These are phyloP conservation scores for Ptilorrhoa leucosticta DNA, from an alignment of 2,113 vertebrate species.

Conservation along the genomic window DNA sequence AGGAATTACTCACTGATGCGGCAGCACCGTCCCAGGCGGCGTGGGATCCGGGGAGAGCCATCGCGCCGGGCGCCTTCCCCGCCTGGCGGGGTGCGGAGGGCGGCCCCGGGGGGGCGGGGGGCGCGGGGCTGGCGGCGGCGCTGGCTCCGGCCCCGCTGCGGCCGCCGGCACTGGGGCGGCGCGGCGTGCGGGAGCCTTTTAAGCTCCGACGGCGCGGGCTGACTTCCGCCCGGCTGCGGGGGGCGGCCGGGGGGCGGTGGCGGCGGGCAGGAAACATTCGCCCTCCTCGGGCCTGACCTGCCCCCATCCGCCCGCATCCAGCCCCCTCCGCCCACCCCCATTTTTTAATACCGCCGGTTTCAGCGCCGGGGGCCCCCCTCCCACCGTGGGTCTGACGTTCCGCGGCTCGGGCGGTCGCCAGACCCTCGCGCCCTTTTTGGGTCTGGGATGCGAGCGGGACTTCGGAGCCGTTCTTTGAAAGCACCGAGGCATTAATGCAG, in stretches of 20 bases:
- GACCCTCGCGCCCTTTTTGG: neutral
- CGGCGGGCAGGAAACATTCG: slow-evolving; percentile 76
- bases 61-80: neutral
- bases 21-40: neutral
- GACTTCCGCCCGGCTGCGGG: slow-evolving; percentile 79
- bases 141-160: slow-evolving; percentile 12
- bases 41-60: neutral
- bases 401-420: neutral
- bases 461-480: neutral
- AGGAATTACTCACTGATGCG: slow-evolving; percentile 28
- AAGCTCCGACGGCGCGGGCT: slow-evolving; percentile 79
- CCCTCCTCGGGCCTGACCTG: slow-evolving; percentile 50
- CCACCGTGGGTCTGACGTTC: neutral
- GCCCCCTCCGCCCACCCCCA: neutral
- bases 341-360: neutral
- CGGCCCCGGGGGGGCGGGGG: neutral
- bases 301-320: slow-evolving; percentile 51
- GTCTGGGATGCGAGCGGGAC: neutral
- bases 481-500: neutral
- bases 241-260: slow-evolving; percentile 51
- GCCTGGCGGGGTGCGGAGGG: neutral
- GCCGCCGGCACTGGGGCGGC: slow-evolving; percentile 61
- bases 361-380: neutral
- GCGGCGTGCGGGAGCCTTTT: slow-evolving; percentile 79
- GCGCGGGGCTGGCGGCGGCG: neutral